These are phyloP conservation scores for Drosophila miranda DNA, from an alignment of 1,140 invertebrate genomes.

Conservation along the genomic window DNA sequence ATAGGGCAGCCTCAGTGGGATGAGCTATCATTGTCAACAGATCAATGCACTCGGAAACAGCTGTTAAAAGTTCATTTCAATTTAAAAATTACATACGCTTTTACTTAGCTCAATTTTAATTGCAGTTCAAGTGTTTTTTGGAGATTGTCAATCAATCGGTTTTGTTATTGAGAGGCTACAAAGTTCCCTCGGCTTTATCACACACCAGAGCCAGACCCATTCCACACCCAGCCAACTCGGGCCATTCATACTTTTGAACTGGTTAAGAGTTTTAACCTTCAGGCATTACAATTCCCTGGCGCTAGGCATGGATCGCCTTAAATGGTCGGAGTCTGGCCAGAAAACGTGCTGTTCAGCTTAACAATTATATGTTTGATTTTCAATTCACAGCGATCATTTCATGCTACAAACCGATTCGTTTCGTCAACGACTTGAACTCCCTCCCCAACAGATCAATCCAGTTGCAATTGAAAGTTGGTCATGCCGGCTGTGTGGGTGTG, in stretches of 20 bases:
- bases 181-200: background rate
- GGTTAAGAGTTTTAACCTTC: slow-evolving; percentile 37
- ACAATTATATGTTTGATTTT: slow-evolving; percentile 59
- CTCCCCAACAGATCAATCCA: slow-evolving; percentile 15
- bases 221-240: slow-evolving; percentile 25
- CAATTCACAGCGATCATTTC: slow-evolving; percentile 54
- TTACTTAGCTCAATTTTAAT: background rate
- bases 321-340: slow-evolving; percentile 23
- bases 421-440: slow-evolving; percentile 20
- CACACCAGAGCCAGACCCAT: background rate
- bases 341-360: slow-evolving; percentile 38
- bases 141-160: slow-evolving; percentile 15
- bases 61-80: slow-evolving; percentile 14
- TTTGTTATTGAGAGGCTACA: slow-evolving; percentile 11
- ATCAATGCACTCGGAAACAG: slow-evolving; percentile 1
- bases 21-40: background rate
- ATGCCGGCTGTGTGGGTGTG: slow-evolving; percentile 45
- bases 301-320: slow-evolving; percentile 12
- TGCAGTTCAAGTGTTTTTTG: slow-evolving; percentile 15
- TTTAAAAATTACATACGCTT: background rate
- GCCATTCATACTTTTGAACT: slow-evolving; percentile 19
- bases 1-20: slow-evolving; percentile 6
- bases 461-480: slow-evolving; percentile 34
- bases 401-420: slow-evolving; percentile 51
- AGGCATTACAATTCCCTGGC: slow-evolving; percentile 4